Percentiles rank a stretch among this genome's conserved stretches.
Conservation (phyloP, 2,797 vertebrate genomes). For the Morus bassanus region DNA sequence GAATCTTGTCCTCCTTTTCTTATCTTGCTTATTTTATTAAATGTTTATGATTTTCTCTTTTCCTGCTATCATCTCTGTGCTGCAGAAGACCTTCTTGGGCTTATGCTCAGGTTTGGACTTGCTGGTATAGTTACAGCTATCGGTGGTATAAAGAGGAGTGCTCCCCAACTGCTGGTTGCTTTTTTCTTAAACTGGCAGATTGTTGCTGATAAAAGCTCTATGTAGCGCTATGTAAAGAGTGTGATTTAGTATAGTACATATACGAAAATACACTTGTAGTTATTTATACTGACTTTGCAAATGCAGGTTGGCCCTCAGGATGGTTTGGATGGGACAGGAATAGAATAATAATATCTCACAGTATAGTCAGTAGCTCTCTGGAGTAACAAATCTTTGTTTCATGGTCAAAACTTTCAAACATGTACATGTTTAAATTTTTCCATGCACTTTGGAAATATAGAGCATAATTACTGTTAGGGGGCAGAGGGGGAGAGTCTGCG, state of each 20-base stretch:
- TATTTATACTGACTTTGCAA: neutral
- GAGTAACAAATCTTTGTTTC: neutral
- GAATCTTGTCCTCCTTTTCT: neutral
- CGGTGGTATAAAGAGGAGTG: neutral
- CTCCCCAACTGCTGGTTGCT: neutral
- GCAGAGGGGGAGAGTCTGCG: neutral
- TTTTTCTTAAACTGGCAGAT: neutral
- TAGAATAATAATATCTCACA: neutral
- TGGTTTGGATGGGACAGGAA: neutral
- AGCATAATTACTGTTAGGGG: neutral
- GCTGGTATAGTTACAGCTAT: neutral
- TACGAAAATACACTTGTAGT: neutral
- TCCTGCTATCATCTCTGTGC: neutral
- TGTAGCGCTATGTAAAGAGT: neutral
- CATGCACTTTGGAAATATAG: neutral
- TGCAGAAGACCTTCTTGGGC: neutral
- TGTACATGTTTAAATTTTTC: neutral
- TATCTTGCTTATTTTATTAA: neutral
- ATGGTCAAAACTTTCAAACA: neutral
- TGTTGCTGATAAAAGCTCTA: neutral
- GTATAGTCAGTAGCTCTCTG: neutral
- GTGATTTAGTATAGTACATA: neutral
- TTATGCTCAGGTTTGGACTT: neutral
- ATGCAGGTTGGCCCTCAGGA: neutral
- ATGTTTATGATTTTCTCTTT: neutral